Base-by-base conservation (phyloP, 2,797 vertebrate species). In the Oryzias sinensis region DNA sequence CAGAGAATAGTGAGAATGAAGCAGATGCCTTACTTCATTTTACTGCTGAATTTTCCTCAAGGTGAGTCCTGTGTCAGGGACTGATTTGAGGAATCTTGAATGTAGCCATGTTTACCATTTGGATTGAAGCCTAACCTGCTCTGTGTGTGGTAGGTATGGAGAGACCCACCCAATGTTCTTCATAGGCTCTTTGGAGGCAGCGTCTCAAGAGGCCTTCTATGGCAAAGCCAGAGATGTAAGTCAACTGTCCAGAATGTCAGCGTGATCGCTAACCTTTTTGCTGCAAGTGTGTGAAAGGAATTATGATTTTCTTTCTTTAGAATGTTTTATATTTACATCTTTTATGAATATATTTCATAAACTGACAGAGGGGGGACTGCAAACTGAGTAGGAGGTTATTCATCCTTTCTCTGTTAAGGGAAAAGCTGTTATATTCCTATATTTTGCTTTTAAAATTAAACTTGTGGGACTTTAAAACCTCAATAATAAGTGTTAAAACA, bases 151-250 rank as follows among this genome's bases (percentile, higher is more conserved):
- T 61, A 99, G 97, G 91, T 99, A 99, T 40, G 97, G 97, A 84
- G 97, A 99, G 79, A 95, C 94, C 88, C 97, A 99, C 90, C 97
- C 97, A 44, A 97, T 99, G 88, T 99, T 96, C 93, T 99, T 95
- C 90, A 98, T 99, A 79, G 97, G 97, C 59, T 94, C 97, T 70
- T 91, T 99, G 93, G 97, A 99, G 90, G 96, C 95, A 89, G 95
- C 97, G 76, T 98, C 97, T 92, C 97, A 98, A 93, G 97, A 99
- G 92, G 95, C 97, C 90, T 99, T 99, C 90, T 97, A 96, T 69
- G 94, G 96, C 72, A 99, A 97, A 96, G 97, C 97, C 83, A 95
- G 97, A 96, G 97, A 99, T 91, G 97, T 99, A 90, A 97, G 97
- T 98, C 71, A 45, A 4, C 52, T 68, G 18, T 54, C 43, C 5